Conservation (phyloP, 2,113 vertebrate genomes). For the Podocnemis expansa region DNA sequence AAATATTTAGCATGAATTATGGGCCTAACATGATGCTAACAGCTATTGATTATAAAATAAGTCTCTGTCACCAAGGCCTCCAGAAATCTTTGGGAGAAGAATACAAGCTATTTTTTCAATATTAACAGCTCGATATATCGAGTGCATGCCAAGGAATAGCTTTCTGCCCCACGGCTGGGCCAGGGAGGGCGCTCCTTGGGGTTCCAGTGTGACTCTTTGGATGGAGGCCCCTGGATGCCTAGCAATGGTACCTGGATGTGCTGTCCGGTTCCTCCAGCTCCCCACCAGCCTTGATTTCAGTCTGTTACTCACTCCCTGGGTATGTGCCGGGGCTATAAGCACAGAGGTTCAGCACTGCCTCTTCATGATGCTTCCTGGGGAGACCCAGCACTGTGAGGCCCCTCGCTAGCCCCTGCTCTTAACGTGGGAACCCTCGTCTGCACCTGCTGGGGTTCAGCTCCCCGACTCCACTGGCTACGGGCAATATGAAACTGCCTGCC, state of each 20-base stretch:
- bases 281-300: not conserved
- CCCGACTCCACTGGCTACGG: no score
- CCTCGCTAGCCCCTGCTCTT: not conserved
- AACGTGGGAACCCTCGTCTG: not conserved
- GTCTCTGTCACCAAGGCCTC: conserved; percentile 66
- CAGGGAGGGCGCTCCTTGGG: not conserved
- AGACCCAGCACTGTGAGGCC: not conserved
- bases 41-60: conserved; percentile 74
- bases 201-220: not conserved
- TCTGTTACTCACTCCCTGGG: not conserved
- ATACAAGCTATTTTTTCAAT: conserved; percentile 6
- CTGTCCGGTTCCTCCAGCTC: not conserved
- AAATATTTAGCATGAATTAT: conserved; percentile 76
- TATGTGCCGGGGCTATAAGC: not conserved
- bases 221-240: rapidly evolving
- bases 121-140: not conserved
- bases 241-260: rapidly evolving
- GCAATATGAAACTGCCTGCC: no score
- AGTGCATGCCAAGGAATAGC: not conserved
- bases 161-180: not conserved
- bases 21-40: conserved; percentile 71
- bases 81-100: conserved; percentile 28
- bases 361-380: no score
- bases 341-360: not conserved
- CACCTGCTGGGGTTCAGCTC: no score